These are phyloP conservation scores for Heliconius ismenius DNA, from an alignment of 2,888 invertebrate species.

Conservation along the genomic window DNA sequence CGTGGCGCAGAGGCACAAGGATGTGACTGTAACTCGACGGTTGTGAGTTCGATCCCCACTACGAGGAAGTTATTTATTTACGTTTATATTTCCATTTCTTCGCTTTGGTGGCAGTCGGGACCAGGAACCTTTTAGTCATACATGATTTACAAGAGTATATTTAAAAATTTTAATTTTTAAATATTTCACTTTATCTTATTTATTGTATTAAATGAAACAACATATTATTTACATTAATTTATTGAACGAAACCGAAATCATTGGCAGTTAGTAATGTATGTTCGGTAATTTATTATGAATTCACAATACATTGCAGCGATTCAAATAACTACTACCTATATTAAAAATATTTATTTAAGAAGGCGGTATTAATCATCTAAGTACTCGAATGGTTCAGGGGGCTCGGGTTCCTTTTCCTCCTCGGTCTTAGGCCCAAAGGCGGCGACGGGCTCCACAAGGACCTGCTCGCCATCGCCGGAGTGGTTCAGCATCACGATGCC, in stretches of 20 bases:
- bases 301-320: slow-evolving; percentile 62
- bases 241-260: slow-evolving; percentile 56
- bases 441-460: slow-evolving; percentile 95
- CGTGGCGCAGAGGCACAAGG: too few relatives aligned
- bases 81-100: too few relatives aligned
- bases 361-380: slow-evolving; percentile 86
- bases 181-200: too few relatives aligned
- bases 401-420: slow-evolving; percentile 97
- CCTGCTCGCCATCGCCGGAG: slow-evolving; percentile 89
- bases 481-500: slow-evolving; percentile 98
- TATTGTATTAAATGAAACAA: slow-evolving; percentile 14
- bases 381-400: slow-evolving; percentile 98
- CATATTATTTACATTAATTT: slow-evolving; percentile 43
- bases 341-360: slow-evolving; percentile 52
- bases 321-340: slow-evolving; percentile 55
- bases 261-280: slow-evolving; percentile 62
- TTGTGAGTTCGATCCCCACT: too few relatives aligned
- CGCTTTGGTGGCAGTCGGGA: too few relatives aligned
- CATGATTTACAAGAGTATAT: too few relatives aligned
- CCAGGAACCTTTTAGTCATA: too few relatives aligned
- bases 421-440: slow-evolving; percentile 95
- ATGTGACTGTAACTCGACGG: too few relatives aligned
- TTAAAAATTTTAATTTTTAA: too few relatives aligned
- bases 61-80: too few relatives aligned
- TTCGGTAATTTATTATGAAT: slow-evolving; percentile 57